A percentile compares a stretch with the other conserved stretches of the same genome.
Conservation (phyloP, 1,140 invertebrate species). For the Platyura marginata region DNA sequence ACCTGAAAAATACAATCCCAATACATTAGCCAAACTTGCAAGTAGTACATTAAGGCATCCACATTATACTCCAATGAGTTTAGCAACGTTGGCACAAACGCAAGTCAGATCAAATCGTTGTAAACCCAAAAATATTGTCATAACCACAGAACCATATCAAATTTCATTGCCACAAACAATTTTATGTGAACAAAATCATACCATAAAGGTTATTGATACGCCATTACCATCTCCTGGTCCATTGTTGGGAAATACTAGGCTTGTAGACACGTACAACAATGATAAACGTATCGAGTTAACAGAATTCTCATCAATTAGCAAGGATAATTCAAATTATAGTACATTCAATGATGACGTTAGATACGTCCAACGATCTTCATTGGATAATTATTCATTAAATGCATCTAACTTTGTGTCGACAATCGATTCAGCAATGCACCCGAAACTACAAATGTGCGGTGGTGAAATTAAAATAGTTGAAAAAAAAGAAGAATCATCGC, state of each 20-base stretch:
- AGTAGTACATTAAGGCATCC: slow-evolving; percentile 13
- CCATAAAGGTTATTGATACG: slow-evolving; percentile 30
- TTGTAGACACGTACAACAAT: slow-evolving; percentile 36
- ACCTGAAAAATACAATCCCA: slow-evolving; percentile 28
- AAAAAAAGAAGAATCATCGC: slow-evolving; percentile 16
- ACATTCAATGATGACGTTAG: neutral
- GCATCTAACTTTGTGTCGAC: neutral
- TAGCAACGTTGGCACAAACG: slow-evolving; percentile 20
- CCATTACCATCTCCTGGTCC: slow-evolving; percentile 59
- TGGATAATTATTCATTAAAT: neutral
- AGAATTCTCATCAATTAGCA: neutral
- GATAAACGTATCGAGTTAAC: neutral
- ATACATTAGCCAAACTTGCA: slow-evolving; percentile 22
- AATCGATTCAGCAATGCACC: neutral
- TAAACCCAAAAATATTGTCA: slow-evolving; percentile 23
- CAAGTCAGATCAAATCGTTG: slow-evolving; percentile 5
- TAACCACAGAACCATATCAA: slow-evolving; percentile 9
- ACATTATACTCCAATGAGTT: slow-evolving; percentile 20
- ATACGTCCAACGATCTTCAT: neutral
- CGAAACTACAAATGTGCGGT: slow-evolving; percentile 2
- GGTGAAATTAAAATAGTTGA: slow-evolving; percentile 8
- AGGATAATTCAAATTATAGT: neutral
- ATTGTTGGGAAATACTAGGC: slow-evolving; percentile 52
- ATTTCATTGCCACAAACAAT: neutral
- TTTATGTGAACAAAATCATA: slow-evolving; percentile 10